phyloP scores from a whole-genome alignment of 2,113 vertebrate genomes.

The zebrafish (Danio rerio) region GRCz12tu NC_133193.1:24333001-24333500 shows the following conservation, averaged over 20 bases:
- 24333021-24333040: neutral
- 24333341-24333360: neutral
- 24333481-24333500: neutral
- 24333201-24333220: neutral
- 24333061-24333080: neutral
- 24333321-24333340: constrained; percentile 5
- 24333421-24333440: neutral
- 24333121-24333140: neutral
- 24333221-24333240: constrained; percentile 4
- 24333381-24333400: neutral
- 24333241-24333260: constrained; percentile 42
- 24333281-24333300: constrained; percentile 30
- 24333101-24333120: neutral
- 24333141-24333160: neutral
- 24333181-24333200: neutral
- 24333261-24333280: constrained; percentile 46
- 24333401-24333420: neutral
- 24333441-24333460: neutral
- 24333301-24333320: neutral
- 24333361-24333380: neutral
- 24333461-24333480: neutral
- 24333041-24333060: neutral
- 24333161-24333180: neutral
- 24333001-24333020: neutral
- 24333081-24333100: neutral